A percentile compares a stretch with the other conserved stretches of the same genome.
These are phyloP conservation scores for Schizopygopsis malacanthus DNA, from an alignment of 2,797 vertebrate species.

Conservation along the genomic window DNA sequence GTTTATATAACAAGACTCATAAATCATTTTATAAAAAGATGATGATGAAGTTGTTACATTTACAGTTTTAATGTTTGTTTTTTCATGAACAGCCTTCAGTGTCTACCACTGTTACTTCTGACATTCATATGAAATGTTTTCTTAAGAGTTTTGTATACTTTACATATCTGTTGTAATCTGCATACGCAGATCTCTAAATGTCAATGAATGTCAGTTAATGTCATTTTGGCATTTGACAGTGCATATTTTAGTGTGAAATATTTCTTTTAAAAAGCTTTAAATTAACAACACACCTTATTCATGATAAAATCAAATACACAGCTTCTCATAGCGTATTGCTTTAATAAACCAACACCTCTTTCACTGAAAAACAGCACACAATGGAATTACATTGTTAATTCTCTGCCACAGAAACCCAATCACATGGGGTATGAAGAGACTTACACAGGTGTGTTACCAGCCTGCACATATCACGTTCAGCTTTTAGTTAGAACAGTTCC, in stretches of 20 bases:
- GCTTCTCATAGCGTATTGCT: not conserved
- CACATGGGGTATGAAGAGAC: slow-evolving; percentile 12
- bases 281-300: not conserved
- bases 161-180: not conserved
- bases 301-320: not conserved
- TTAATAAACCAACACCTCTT: slow-evolving; percentile 17
- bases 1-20: not conserved
- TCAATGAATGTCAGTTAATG: not conserved
- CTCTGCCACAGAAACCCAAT: slow-evolving; percentile 24
- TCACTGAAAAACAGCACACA: slow-evolving; percentile 27
- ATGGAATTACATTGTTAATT: slow-evolving; percentile 26
- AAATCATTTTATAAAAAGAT: not conserved
- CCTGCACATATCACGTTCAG: slow-evolving; percentile 27
- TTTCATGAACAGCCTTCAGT: not conserved
- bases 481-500: slow-evolving; percentile 15
- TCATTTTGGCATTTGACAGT: not conserved
- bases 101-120: not conserved
- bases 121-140: not conserved
- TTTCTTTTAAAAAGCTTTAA: not conserved
- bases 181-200: not conserved
- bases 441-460: slow-evolving; percentile 33
- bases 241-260: too few species aligned
- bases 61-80: not conserved
- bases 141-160: not conserved
- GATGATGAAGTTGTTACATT: not conserved